These are phyloP conservation scores for Latrodectus geometricus DNA, from an alignment of 1,140 invertebrate genomes.

Conservation along the genomic window DNA sequence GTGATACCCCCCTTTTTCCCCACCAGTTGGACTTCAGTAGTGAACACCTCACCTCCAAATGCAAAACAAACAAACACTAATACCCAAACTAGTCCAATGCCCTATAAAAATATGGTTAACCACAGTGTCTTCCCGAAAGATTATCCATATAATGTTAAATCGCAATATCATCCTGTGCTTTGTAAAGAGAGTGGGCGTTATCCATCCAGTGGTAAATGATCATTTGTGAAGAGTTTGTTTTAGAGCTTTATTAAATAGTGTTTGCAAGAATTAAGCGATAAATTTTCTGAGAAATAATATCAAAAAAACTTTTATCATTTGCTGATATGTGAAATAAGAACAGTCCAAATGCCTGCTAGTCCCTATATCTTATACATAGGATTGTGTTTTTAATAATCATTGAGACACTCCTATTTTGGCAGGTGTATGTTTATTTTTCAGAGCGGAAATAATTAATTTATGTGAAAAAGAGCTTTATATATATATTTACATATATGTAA, in stretches of 20 bases:
- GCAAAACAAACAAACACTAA: constrained; percentile 20
- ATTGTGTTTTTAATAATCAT: too few relatives aligned
- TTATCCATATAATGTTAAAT: constrained; percentile 50
- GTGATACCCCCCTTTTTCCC: constrained; percentile 60
- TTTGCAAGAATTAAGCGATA: neutral
- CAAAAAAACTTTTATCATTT: too few relatives aligned
- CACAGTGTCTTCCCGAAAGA: constrained; percentile 62
- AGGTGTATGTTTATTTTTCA: too few relatives aligned
- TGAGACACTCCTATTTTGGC: too few relatives aligned
- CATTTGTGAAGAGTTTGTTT: constrained; percentile 20
- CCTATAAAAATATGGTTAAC: constrained; percentile 51
- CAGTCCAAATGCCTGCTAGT: too few relatives aligned
- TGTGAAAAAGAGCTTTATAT: too few relatives aligned
- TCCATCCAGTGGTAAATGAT: constrained; percentile 54
- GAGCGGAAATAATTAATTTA: too few relatives aligned
- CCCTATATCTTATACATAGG: too few relatives aligned
- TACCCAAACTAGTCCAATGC: constrained; percentile 55
- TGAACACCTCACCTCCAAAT: constrained; percentile 24
- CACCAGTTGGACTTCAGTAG: constrained; percentile 49
- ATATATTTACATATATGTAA: too few relatives aligned
- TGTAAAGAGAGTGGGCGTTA: constrained; percentile 61
- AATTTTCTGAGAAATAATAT: too few relatives aligned
- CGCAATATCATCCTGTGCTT: constrained; percentile 56
- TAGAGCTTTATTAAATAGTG: constrained; percentile 56
- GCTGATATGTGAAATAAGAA: too few relatives aligned